Evolutionary conservation across 1,140 invertebrate species (phyloP).

Genomic region (Lepidurus arcticus): DNA sequence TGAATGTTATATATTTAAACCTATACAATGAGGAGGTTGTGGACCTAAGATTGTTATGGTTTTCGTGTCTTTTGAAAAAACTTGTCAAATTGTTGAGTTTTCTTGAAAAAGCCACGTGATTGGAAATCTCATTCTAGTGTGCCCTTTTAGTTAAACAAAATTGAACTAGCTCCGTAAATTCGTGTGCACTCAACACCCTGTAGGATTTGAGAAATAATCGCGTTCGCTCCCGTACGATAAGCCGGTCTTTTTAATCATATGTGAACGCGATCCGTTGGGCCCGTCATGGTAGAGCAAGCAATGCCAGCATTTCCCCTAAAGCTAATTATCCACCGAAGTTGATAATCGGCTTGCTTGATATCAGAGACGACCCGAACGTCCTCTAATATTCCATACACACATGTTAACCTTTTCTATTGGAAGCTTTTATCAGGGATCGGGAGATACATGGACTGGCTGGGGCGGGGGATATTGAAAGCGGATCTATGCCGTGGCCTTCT

Average conservation of each 20-base stretch:
- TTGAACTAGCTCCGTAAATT: no score
- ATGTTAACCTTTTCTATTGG: neutral
- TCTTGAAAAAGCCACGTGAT: no score
- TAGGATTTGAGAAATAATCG: neutral
- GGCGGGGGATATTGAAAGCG: neutral
- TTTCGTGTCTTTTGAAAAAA: no score
- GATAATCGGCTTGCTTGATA: constrained; percentile 1
- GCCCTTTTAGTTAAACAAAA: no score
- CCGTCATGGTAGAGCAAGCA: neutral
- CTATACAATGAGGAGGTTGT: neutral
- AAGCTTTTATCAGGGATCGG: neutral
- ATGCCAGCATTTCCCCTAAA: neutral
- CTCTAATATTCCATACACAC: constrained; percentile 5
- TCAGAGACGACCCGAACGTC: neutral
- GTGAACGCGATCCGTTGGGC: neutral
- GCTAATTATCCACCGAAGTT: constrained; percentile 11
- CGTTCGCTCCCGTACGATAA: neutral
- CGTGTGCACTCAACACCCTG: neutral
- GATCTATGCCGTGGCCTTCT: neutral
- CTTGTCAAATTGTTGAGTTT: no score
- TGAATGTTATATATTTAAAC: neutral
- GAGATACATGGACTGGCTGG: neutral
- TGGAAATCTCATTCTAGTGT: no score
- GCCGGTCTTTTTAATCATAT: neutral
- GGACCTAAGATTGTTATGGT: no score